A percentile compares a stretch with the other conserved stretches of the same genome.
These are phyloP conservation scores for Caenorhabditis latens DNA, from an alignment of 1,140 invertebrate species.

Conservation along the genomic window DNA sequence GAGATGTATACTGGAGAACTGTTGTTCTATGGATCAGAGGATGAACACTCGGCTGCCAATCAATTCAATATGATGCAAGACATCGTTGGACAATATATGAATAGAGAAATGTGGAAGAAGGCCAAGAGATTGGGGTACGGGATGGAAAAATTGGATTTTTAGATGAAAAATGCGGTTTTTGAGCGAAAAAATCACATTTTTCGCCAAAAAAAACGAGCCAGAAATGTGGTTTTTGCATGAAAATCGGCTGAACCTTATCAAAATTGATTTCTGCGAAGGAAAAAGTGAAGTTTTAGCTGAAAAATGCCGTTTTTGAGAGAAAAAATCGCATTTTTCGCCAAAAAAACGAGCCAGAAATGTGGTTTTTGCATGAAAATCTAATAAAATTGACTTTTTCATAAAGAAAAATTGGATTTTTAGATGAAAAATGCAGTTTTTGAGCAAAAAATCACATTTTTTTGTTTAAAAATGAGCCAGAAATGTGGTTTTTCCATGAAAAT, in stretches of 20 bases:
- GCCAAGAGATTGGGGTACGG: neutral
- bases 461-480: neutral
- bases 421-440: too few species aligned
- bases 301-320: neutral
- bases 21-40: neutral
- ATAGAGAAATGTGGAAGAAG: neutral
- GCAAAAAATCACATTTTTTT: neutral
- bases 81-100: neutral
- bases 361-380: too few species aligned
- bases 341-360: too few species aligned
- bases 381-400: too few species aligned
- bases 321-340: too few species aligned
- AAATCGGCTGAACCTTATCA: neutral
- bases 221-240: too few species aligned
- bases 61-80: neutral
- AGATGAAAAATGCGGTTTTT: neutral
- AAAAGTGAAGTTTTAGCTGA: neutral
- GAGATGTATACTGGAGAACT: neutral
- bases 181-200: neutral
- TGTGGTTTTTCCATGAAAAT: neutral
- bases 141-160: neutral
- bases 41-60: neutral
- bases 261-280: too few species aligned
- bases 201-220: too few species aligned
- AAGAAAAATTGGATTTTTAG: too few species aligned